phyloP scores from a whole-genome alignment of 2,888 invertebrate genomes.

The Heteromurus nitidus region DNA sequence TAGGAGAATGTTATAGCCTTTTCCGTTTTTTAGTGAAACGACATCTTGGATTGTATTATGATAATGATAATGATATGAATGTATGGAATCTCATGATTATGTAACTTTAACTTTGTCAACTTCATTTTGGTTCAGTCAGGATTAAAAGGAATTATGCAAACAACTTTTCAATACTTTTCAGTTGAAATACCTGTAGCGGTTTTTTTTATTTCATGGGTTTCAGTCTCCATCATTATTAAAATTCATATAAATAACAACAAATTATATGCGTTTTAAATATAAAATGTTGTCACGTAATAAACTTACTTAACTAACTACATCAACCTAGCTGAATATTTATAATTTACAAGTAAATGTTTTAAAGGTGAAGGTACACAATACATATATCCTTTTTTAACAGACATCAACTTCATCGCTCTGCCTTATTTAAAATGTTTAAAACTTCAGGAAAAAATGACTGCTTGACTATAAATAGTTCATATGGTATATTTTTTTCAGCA shows the following conservation, averaged over 20 bases:
- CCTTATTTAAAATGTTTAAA: background rate
- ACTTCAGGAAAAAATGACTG: conserved; percentile 35
- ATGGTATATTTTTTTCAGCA: conserved; percentile 47
- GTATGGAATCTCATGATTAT: no score
- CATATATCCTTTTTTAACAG: background rate
- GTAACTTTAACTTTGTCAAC: no score
- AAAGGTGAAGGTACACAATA: conserved; percentile 8
- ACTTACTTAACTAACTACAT: background rate
- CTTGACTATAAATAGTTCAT: conserved; percentile 49
- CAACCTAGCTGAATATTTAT: background rate
- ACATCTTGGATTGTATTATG: no score
- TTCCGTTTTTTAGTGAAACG: no score
- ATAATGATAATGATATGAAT: no score
- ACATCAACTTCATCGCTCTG: background rate
- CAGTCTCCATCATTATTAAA: conserved; percentile 2
- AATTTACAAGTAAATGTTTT: conserved; percentile 14
- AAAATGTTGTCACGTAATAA: background rate
- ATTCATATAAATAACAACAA: background rate
- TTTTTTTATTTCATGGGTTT: background rate
- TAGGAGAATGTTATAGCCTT: no score
- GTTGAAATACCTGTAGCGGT: no score
- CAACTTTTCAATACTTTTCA: no score
- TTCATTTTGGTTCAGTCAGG: no score
- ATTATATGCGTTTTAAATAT: conserved; percentile 5
- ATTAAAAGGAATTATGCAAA: no score